Conservation (phyloP, 2,797 vertebrate genomes). For the Paratrypauchen microcephalus region DNA sequence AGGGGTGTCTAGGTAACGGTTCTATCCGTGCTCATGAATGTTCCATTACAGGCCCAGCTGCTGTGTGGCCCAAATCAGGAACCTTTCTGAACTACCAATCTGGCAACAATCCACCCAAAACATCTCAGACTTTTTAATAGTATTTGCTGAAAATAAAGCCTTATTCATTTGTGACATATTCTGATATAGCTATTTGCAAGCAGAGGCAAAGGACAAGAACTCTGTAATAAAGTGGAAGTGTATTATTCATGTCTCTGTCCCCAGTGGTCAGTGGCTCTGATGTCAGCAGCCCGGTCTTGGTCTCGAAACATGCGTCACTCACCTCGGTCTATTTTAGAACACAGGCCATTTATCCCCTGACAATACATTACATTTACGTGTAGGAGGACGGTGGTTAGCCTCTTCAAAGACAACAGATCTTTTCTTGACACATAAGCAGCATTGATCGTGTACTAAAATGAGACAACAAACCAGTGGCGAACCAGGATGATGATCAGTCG, state of each 20-base stretch:
- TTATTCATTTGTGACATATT: not conserved
- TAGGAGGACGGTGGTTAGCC: conserved; percentile 44
- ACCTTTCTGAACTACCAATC: conserved; percentile 16
- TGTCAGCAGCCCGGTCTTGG: conserved; percentile 26
- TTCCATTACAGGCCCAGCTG: conserved; percentile 55
- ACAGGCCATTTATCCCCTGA: conserved; percentile 23
- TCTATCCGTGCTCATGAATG: conserved; percentile 63
- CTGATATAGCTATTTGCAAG: not conserved
- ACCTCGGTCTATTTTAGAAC: conserved; percentile 40
- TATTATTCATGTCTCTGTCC: not conserved
- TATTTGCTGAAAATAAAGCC: too few species aligned
- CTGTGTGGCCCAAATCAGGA: conserved; percentile 27
- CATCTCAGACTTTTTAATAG: too few species aligned
- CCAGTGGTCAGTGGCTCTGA: conserved; percentile 16
- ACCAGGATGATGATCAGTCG: not conserved
- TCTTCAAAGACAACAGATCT: conserved; percentile 18
- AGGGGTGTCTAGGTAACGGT: conserved; percentile 73
- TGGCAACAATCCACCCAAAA: not conserved
- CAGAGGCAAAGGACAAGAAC: not conserved
- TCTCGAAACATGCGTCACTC: conserved; percentile 51
- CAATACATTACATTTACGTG: conserved; percentile 21
- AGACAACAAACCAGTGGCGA: not conserved
- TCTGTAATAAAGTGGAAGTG: not conserved
- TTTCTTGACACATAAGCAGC: conserved; percentile 28
- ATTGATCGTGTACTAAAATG: conserved; percentile 7